Conservation (phyloP, 2,797 vertebrate species). For the Chromobotia macracanthus region DNA sequence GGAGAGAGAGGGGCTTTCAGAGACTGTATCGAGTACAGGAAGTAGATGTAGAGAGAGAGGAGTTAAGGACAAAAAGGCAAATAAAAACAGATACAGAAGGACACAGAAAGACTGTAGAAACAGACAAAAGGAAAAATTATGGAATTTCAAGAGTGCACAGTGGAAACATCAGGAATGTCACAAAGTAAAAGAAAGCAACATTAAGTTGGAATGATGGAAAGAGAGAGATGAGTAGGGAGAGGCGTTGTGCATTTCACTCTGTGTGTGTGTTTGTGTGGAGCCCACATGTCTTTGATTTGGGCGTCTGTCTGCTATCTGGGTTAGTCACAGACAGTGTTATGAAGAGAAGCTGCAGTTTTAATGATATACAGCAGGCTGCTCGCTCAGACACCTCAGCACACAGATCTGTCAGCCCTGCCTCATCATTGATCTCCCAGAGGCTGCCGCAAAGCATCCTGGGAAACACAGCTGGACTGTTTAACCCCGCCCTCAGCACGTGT, state of each 20-base stretch:
- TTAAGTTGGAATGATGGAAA: slow-evolving; percentile 43
- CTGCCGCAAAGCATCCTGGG: slow-evolving; percentile 62
- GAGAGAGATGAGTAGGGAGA: slow-evolving; percentile 21
- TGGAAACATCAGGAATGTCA: slow-evolving; percentile 21
- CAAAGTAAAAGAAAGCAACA: slow-evolving; percentile 23
- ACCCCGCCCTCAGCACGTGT: slow-evolving; percentile 41
- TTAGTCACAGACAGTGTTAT: slow-evolving; percentile 60
- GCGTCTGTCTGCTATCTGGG: slow-evolving; percentile 64
- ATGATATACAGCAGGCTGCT: slow-evolving; percentile 68
- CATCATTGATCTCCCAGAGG: slow-evolving; percentile 62
- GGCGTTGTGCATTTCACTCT: slow-evolving; percentile 7
- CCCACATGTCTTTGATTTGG: slow-evolving; percentile 61
- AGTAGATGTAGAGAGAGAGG: slow-evolving; percentile 9
- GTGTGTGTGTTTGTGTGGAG: slow-evolving; percentile 33
- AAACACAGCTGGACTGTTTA: slow-evolving; percentile 60
- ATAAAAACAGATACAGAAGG: neutral
- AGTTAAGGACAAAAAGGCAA: slow-evolving; percentile 25
- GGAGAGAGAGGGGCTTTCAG: neutral
- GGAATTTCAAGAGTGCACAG: slow-evolving; percentile 43
- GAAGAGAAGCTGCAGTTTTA: slow-evolving; percentile 58
- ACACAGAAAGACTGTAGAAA: slow-evolving; percentile 14
- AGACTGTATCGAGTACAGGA: neutral
- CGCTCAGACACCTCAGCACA: slow-evolving; percentile 63
- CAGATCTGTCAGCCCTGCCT: slow-evolving; percentile 65
- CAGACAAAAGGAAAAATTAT: slow-evolving; percentile 22